Evolutionary conservation across 1,140 invertebrate genomes (phyloP), one percentile per base, ranked within the genome.

Genomic region (Tetranychus cinnabarinus): DNA sequence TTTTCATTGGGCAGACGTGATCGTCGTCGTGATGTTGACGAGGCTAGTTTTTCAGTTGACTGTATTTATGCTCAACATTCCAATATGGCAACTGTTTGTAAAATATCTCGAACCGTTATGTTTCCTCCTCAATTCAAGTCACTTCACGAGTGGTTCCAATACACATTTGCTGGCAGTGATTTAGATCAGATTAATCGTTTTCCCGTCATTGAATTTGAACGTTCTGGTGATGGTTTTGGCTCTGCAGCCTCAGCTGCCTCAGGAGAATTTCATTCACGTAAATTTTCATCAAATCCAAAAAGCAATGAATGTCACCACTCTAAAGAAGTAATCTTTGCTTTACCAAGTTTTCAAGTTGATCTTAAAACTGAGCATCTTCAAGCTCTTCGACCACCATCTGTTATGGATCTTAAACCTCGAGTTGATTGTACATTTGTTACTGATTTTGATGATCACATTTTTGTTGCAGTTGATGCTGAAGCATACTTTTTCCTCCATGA

Each of bases 401-500:
- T 59, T 15, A 54, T 68, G 85, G 88, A 84, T 70, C 78, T 80
- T 59, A 89, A 88, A 72, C 89, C 90, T 35, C 76, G 83, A 37
- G 88, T 97, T 33, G 85, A 93, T 67, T 95, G 89, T 75, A 91
- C 87, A 72, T 96, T 97, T 72, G 90, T 95, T 37, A 95, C 91
- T 8, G 91, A 97, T 74, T 96, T 97, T 75, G 89, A 95, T 71
- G 90, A 96, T 72, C 92, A 96, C 70, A 97, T 96, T 67, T 93
- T 90, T 73, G 90, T 97, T 60, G 92, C 92, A 2, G 89, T 96
- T 62, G 90, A 96, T 77, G 91, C 91, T 0, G 92, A 97, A 73
- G 88, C 88, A 15, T 95, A 97, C 74, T 88, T 96, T 73, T 97
- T 96, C 71, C 76, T 97, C 48, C 92, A 97, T 71, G 91, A 97